These are phyloP conservation scores for Ciconia maguari DNA, from an alignment of 2,113 vertebrate species.

Conservation along the genomic window DNA sequence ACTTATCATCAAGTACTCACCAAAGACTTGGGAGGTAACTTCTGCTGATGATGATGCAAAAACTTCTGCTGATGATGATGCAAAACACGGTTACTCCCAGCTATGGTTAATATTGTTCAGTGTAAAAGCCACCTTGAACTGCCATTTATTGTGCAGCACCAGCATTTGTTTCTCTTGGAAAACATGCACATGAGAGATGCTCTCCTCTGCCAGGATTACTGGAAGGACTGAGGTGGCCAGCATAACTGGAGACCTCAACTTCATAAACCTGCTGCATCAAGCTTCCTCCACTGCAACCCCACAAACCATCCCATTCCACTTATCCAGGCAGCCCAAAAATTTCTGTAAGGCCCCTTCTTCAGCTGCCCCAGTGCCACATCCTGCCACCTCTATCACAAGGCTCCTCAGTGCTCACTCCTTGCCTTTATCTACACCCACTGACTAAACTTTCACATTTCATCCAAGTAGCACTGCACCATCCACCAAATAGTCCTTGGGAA, in stretches of 20 bases:
- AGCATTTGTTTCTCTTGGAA: background rate
- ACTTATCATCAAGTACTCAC: background rate
- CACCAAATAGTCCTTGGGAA: background rate
- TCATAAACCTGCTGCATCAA: background rate
- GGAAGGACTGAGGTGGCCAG: background rate
- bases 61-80: too few relatives aligned
- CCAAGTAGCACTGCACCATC: background rate
- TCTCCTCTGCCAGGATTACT: background rate
- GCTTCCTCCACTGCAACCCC: background rate
- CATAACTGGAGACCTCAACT: background rate
- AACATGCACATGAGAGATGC: fast-evolving
- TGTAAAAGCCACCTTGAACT: background rate
- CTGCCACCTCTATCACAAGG: too few relatives aligned
- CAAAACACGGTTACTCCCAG: background rate
- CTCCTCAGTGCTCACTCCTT: background rate
- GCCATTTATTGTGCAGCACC: background rate
- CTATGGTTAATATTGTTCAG: background rate
- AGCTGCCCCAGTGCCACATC: background rate
- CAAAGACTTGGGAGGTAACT: background rate
- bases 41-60: too few relatives aligned
- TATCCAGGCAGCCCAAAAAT: background rate
- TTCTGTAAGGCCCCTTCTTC: background rate
- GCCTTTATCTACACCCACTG: background rate
- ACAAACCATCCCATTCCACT: background rate
- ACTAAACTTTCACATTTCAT: background rate